These are phyloP conservation scores for Anoplolepis gracilipes DNA, from an alignment of 1,140 invertebrate genomes.

Conservation along the genomic window DNA sequence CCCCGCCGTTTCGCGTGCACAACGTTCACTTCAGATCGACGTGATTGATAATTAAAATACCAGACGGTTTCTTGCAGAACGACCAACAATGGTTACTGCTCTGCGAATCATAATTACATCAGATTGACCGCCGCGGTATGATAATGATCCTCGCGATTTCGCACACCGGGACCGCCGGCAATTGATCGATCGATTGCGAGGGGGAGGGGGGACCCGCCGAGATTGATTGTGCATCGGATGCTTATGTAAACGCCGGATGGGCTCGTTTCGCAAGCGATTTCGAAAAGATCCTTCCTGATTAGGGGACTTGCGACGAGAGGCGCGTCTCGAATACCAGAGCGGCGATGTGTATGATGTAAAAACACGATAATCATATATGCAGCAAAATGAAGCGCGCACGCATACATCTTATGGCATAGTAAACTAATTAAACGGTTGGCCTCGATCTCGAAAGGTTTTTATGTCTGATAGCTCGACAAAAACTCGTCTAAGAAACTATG, in stretches of 20 bases:
- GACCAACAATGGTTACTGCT: constrained; percentile 34
- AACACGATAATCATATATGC: constrained; percentile 49
- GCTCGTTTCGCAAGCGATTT: constrained; percentile 21
- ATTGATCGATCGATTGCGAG: constrained; percentile 28
- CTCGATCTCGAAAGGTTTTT: constrained; percentile 30
- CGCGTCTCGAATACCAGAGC: constrained; percentile 24
- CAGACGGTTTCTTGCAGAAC: constrained; percentile 25
- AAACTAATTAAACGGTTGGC: constrained; percentile 58
- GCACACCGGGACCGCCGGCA: neutral
- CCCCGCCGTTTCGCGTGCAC: constrained; percentile 42
- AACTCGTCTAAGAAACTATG: neutral
- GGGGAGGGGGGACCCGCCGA: neutral
- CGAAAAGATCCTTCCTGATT: neutral
- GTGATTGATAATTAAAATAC: constrained; percentile 67
- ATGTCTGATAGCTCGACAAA: constrained; percentile 20
- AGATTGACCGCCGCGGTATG: constrained; percentile 57
- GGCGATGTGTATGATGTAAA: constrained; percentile 28
- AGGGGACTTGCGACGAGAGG: constrained; percentile 30
- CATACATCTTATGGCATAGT: neutral
- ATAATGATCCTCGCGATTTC: constrained; percentile 65
- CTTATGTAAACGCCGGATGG: constrained; percentile 42
- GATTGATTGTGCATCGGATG: constrained; percentile 28
- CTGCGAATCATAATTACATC: constrained; percentile 43
- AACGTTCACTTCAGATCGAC: constrained; percentile 9
- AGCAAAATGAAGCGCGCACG: neutral